Conservation (phyloP, 2,113 vertebrate genomes). For the Dipodomys merriami region DNA sequence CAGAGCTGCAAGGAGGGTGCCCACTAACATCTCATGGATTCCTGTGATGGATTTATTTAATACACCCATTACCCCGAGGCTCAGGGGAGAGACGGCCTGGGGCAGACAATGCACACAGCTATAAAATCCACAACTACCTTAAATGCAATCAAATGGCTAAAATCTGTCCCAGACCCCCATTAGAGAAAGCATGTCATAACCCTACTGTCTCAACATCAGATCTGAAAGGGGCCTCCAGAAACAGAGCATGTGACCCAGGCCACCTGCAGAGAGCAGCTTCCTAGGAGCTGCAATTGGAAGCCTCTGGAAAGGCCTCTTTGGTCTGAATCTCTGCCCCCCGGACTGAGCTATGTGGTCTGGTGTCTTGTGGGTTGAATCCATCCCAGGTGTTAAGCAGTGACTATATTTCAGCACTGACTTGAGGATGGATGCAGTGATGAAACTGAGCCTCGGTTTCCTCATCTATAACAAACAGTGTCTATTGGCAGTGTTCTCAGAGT, state of each 20-base stretch:
- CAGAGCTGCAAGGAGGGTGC: not conserved
- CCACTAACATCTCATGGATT: constrained; percentile 1
- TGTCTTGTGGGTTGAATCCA: accelerated
- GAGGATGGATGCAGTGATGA: not conserved
- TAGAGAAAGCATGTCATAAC: constrained; percentile 10
- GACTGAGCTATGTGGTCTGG: not conserved
- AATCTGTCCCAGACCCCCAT: constrained; percentile 36
- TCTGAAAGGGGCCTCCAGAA: constrained; percentile 51
- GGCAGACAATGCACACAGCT: not conserved
- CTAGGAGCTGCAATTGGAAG: not conserved
- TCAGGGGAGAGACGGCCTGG: not conserved
- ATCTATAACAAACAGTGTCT: not conserved
- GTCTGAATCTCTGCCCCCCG: not conserved
- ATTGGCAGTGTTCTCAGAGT: not conserved
- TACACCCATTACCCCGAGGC: not conserved
- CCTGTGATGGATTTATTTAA: not conserved
- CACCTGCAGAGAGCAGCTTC: not conserved
- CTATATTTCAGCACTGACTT: too few relatives aligned
- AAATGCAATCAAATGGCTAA: constrained; percentile 20
- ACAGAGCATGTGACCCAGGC: not conserved
- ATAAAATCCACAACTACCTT: constrained; percentile 34
- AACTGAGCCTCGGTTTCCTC: not conserved
- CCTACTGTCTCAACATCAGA: constrained; percentile 34
- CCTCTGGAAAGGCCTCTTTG: not conserved
- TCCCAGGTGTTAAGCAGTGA: not conserved